Evolutionary conservation across 2,888 invertebrate species (phyloP).

Genomic region (Caenorhabditis sp.): DNA sequence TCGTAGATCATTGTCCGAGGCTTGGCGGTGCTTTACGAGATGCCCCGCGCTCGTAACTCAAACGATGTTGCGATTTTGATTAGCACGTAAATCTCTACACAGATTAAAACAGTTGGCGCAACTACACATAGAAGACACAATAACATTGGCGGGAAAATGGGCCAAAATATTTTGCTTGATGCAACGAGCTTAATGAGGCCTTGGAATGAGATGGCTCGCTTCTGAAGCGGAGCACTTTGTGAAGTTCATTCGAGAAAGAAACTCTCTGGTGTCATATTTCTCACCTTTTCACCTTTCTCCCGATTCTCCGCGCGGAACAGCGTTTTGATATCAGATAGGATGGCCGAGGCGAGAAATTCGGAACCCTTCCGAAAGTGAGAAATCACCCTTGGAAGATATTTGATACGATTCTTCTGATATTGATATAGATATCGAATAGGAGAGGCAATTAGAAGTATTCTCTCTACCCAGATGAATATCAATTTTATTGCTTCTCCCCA

Average conservation of each 20-base stretch:
- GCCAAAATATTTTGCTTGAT: conserved; percentile 8
- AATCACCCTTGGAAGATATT: conserved; percentile 37
- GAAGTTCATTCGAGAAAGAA: background rate
- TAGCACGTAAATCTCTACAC: conserved; percentile 32
- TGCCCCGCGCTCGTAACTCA: conserved; percentile 44
- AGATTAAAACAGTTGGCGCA: conserved; percentile 35
- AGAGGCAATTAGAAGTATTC: conserved; percentile 41
- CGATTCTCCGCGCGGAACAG: conserved; percentile 12
- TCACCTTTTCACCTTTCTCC: conserved; percentile 12
- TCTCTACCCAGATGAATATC: conserved; percentile 28
- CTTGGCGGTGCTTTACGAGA: conserved; percentile 43
- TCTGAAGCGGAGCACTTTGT: conserved; percentile 13
- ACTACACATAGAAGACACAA: conserved; percentile 15
- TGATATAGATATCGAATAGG: conserved; percentile 43
- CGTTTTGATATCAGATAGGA: conserved; percentile 43
- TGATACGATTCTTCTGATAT: conserved; percentile 37
- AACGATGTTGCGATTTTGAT: conserved; percentile 47
- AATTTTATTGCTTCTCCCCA: conserved; percentile 34
- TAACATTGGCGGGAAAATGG: conserved; percentile 52
- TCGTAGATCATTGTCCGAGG: conserved; percentile 53
- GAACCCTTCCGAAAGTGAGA: conserved; percentile 14
- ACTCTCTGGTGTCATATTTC: conserved; percentile 49
- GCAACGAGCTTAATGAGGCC: conserved; percentile 33
- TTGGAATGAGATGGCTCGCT: background rate
- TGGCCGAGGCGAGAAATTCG: conserved; percentile 14